Conservation (phyloP, 2,888 invertebrate genomes). For the Ethmia dodecea region DNA sequence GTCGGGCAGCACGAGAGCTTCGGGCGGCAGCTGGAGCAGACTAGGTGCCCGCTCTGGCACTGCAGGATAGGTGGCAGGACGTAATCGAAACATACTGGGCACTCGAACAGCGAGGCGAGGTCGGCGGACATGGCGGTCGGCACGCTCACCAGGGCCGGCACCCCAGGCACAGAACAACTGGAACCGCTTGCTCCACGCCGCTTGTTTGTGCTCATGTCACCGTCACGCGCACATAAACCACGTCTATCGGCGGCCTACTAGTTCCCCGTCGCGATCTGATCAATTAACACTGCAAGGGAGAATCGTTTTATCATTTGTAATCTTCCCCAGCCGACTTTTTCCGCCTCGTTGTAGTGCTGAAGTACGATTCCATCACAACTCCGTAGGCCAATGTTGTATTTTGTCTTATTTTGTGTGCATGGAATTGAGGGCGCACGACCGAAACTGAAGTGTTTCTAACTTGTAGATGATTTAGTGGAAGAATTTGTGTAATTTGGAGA, state of each 20-base stretch:
- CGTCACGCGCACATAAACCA: slow-evolving; percentile 64
- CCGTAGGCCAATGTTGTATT: slow-evolving; percentile 45
- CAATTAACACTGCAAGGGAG: slow-evolving; percentile 8
- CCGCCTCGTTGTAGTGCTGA: slow-evolving; percentile 49
- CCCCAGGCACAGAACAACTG: slow-evolving; percentile 72
- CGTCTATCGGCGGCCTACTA: slow-evolving; percentile 52
- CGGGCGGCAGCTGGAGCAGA: slow-evolving; percentile 97
- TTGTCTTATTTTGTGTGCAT: slow-evolving; percentile 29
- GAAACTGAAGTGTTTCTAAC: slow-evolving; percentile 16
- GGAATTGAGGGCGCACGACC: slow-evolving; percentile 27
- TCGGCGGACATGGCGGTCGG: slow-evolving; percentile 88
- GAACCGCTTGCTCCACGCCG: slow-evolving; percentile 75
- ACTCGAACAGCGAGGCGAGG: slow-evolving; percentile 94
- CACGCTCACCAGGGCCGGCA: slow-evolving; percentile 75
- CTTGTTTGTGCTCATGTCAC: slow-evolving; percentile 77
- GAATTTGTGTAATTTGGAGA: too few relatives aligned
- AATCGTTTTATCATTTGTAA: slow-evolving; percentile 53
- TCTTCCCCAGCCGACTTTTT: slow-evolving; percentile 62
- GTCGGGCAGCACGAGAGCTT: slow-evolving; percentile 99
- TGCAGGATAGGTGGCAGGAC: slow-evolving; percentile 99
- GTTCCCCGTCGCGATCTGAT: slow-evolving; percentile 28
- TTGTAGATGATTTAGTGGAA: too few relatives aligned
- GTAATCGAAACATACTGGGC: slow-evolving; percentile 99
- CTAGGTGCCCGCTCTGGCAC: slow-evolving; percentile 98
- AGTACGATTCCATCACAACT: slow-evolving; percentile 68